Conservation (phyloP, 1,140 invertebrate genomes). For the Cydia splendana region DNA sequence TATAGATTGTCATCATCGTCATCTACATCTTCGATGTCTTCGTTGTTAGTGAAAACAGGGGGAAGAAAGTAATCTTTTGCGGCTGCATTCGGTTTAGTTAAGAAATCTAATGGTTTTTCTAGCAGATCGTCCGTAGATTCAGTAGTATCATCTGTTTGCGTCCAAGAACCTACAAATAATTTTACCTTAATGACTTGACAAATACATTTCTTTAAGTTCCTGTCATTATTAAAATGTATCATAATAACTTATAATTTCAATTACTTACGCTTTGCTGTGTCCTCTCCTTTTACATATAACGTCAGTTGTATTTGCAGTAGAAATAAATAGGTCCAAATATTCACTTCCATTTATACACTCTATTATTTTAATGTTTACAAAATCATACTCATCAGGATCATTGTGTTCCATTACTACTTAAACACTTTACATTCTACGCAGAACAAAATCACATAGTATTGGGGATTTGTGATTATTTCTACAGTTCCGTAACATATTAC, state of each 20-base stretch:
- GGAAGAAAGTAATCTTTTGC: constrained; percentile 70
- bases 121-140: constrained; percentile 49
- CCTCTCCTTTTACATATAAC: constrained; percentile 53
- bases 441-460: not conserved
- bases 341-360: constrained; percentile 75
- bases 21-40: constrained; percentile 63
- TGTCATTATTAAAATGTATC: not conserved
- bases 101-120: constrained; percentile 57
- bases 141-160: constrained; percentile 48
- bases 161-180: constrained; percentile 25
- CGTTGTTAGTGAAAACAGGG: constrained; percentile 57
- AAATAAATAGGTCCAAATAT: constrained; percentile 62
- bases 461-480: constrained; percentile 6
- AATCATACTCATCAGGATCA: constrained; percentile 49
- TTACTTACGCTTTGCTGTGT: constrained; percentile 59
- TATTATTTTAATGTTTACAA: constrained; percentile 52
- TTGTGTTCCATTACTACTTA: constrained; percentile 66
- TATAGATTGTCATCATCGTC: constrained; percentile 63
- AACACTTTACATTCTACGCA: constrained; percentile 38
- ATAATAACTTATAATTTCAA: constrained; percentile 5
- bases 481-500: not conserved
- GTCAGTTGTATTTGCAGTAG: constrained; percentile 54
- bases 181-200: not conserved
- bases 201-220: not conserved
- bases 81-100: constrained; percentile 54